Evolutionary conservation across 2,797 vertebrate genomes (phyloP).

Genomic region (Melanotaenia trifasciata): DNA sequence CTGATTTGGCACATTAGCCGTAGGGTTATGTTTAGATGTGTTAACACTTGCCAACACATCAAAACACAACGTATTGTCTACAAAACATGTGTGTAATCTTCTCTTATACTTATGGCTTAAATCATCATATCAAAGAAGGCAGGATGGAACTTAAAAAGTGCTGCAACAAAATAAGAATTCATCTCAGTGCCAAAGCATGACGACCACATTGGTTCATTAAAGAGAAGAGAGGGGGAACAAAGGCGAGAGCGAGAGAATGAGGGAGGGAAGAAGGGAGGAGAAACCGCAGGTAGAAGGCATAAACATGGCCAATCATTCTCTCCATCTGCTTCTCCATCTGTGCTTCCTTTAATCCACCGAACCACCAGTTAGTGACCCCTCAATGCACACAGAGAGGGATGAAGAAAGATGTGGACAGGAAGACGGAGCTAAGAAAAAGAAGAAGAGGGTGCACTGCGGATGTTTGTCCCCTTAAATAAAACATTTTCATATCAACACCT

Average conservation of each 20-base stretch:
- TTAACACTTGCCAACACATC: not conserved
- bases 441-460: constrained; percentile 38
- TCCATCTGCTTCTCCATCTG: constrained; percentile 89
- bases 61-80: not conserved
- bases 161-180: constrained; percentile 41
- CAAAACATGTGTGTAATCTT: not conserved
- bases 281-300: constrained; percentile 85
- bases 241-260: constrained; percentile 50
- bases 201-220: constrained; percentile 67
- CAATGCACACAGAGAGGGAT: constrained; percentile 71
- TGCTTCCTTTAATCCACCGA: constrained; percentile 84
- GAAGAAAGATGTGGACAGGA: constrained; percentile 53
- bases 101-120: not conserved
- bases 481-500: constrained; percentile 64
- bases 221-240: constrained; percentile 53
- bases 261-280: constrained; percentile 54
- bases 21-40: not conserved
- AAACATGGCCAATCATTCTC: constrained; percentile 84
- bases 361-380: constrained; percentile 83
- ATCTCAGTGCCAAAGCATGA: constrained; percentile 37
- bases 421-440: constrained; percentile 24
- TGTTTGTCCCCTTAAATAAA: constrained; percentile 59
- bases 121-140: not conserved
- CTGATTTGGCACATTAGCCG: not conserved
- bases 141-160: constrained; percentile 5